Conservation (phyloP, 2,113 vertebrate species). For the Bubo blakistoni region DNA sequence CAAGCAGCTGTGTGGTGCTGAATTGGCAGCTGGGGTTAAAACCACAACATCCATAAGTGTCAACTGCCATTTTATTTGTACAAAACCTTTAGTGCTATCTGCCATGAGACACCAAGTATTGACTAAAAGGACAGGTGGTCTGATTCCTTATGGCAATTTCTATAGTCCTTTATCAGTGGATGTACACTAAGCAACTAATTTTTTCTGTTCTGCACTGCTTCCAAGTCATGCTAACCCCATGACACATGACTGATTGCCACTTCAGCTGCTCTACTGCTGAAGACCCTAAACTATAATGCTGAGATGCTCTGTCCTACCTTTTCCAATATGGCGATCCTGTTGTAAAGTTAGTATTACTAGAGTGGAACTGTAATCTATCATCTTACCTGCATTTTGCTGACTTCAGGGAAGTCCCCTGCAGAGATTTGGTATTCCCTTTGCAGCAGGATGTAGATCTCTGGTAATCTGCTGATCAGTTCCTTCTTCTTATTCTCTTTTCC, state of each 20-base stretch:
- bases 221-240: background rate
- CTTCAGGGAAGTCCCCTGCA: slow-evolving; percentile 92
- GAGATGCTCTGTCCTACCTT: background rate
- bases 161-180: background rate
- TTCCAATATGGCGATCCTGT: background rate
- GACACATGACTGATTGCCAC: background rate
- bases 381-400: slow-evolving; percentile 92
- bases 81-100: background rate
- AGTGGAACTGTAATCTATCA: background rate
- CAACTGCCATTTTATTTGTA: background rate
- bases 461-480: slow-evolving; percentile 87
- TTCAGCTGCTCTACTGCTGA: background rate
- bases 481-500: slow-evolving; percentile 95
- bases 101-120: background rate
- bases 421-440: slow-evolving; percentile 95
- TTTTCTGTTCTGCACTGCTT: background rate
- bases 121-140: background rate
- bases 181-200: background rate
- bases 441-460: slow-evolving; percentile 89
- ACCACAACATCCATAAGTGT: background rate
- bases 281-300: background rate
- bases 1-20: too few relatives aligned
- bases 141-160: background rate
- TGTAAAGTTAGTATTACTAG: background rate
- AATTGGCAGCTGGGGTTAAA: too few relatives aligned